Base-by-base conservation (phyloP, 2,888 invertebrate species). In the Xestia c-nigrum region DNA sequence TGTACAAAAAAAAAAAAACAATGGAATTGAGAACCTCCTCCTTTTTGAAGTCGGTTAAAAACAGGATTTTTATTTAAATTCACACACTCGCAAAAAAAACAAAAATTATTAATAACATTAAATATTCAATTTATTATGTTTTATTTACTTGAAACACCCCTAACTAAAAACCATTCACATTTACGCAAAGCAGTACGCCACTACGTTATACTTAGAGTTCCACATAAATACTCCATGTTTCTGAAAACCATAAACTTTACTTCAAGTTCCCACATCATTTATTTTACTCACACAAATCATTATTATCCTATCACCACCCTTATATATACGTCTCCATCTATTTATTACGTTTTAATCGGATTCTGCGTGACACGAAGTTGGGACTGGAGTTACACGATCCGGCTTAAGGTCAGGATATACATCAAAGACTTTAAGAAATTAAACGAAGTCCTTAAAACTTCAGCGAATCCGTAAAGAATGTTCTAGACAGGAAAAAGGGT, bases 341-440 rank as follows among this genome's bases (percentile, higher is more conserved):
- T 80, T 67, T 70, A 57, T 52, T 72, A 74, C 63, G 63, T 63
- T 76, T 75, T 82, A 83, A 83, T 83, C 83, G 66, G 83, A 82
- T 83, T 83, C 50, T 59, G 73, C 31, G 69, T 70, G 78, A 85
- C 69, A 63, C 69, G 38, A 72, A 77, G 68, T 81, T 66, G 69
- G 64, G 31, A 61, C 76, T 81, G 64, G 64, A 65, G 50, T 76
- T 67, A 52, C 69, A 69, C 31, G 52, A 57, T 52, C 50, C 46
- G 52, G 63, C 57, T 74, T 80, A 81, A 81, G 73, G 61, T 59
- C 40, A 40, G 57, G 40, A 55, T 72, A 19, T 47, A 84, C 59
- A 85, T 81, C 72, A 81, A 81, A 85, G 66, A 47, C 59, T 63
- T 38, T n/a, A 43, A 78, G 31, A 68, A 72, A 76, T 70, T 65